Conservation (phyloP, 2,888 invertebrate genomes). For the Pinctada fucata region DNA sequence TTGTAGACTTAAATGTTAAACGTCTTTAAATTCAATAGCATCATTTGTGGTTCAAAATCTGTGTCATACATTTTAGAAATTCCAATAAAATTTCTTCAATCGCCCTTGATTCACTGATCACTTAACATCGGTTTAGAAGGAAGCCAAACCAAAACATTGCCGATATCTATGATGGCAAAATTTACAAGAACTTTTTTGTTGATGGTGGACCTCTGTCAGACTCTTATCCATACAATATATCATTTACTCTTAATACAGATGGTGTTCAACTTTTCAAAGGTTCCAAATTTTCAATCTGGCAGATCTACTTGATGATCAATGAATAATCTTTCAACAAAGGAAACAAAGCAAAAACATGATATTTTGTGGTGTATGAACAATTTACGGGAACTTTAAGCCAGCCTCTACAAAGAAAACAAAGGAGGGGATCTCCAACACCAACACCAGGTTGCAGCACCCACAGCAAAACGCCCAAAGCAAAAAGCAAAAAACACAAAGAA, state of each 20-base stretch:
- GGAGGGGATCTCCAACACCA: too few relatives aligned
- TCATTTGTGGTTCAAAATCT: background rate
- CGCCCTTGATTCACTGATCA: background rate
- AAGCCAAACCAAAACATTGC: background rate
- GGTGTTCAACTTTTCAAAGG: slow-evolving; percentile 40
- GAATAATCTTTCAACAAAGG: slow-evolving; percentile 32
- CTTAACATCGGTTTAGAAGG: background rate
- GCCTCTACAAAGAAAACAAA: slow-evolving; percentile 9
- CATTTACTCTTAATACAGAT: slow-evolving; percentile 40
- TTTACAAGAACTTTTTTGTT: background rate
- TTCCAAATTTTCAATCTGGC: slow-evolving; percentile 43
- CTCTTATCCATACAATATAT: slow-evolving; percentile 15
- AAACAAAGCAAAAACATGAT: slow-evolving; percentile 37
- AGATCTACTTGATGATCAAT: slow-evolving; percentile 37
- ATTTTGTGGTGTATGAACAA: slow-evolving; percentile 39
- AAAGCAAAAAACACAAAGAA: too few relatives aligned
- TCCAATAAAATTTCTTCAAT: background rate
- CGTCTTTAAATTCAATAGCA: too few relatives aligned
- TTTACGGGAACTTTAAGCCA: slow-evolving; percentile 31
- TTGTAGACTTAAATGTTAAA: background rate
- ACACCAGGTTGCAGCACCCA: too few relatives aligned
- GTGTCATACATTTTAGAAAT: background rate
- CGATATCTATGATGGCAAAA: background rate
- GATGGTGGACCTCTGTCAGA: slow-evolving; percentile 2
- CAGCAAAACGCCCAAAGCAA: too few relatives aligned